Evolutionary conservation across 1,140 invertebrate species (phyloP).

Genomic region (Cydia strobilella): DNA sequence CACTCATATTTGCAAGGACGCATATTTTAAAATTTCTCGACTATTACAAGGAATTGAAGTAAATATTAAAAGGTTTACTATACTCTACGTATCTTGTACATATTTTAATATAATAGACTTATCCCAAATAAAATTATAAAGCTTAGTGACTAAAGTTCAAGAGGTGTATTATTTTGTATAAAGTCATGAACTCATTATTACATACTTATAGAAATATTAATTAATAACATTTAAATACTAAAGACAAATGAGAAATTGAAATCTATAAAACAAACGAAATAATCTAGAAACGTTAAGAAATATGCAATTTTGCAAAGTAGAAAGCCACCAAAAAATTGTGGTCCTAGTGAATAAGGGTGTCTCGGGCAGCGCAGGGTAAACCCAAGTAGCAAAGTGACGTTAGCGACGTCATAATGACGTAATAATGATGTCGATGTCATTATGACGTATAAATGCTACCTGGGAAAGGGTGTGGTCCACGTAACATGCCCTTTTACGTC

Average conservation of each 20-base stretch:
- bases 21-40: conserved; percentile 5
- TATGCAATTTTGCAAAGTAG: background rate
- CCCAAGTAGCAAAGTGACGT: no score
- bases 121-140: background rate
- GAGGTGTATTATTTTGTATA: background rate
- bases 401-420: no score
- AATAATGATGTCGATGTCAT: no score
- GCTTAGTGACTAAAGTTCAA: background rate
- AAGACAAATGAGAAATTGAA: background rate
- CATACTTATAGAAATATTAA: background rate
- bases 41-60: conserved; percentile 6
- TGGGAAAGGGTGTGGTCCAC: no score
- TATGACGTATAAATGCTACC: no score
- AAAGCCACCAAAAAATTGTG: background rate
- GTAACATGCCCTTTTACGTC: no score
- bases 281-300: background rate
- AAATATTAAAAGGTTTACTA: background rate
- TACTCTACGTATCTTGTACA: conserved; percentile 11
- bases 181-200: background rate
- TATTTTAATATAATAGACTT: background rate
- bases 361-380: no score
- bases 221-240: background rate
- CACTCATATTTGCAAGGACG: background rate
- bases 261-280: background rate
- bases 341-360: no score